These are phyloP conservation scores for Cydia amplana DNA, from an alignment of 1,140 invertebrate species.

Conservation along the genomic window DNA sequence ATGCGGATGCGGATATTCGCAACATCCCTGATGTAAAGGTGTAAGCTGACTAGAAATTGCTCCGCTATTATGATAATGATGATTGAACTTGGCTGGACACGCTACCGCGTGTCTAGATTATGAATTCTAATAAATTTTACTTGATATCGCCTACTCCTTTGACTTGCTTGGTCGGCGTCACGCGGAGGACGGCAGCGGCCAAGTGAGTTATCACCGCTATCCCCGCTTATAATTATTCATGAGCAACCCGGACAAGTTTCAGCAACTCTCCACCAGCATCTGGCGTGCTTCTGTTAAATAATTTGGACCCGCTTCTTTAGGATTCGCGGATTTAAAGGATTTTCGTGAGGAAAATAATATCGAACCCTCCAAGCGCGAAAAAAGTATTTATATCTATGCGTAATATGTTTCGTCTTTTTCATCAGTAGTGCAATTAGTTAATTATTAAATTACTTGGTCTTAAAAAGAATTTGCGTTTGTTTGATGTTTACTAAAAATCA, in stretches of 20 bases:
- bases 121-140: no score
- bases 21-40: no score
- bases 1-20: no score
- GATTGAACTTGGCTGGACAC: neutral
- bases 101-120: no score
- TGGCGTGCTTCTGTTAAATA: slow-evolving; percentile 54
- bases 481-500: no score
- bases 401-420: no score
- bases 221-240: slow-evolving; percentile 70
- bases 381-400: neutral
- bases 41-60: no score
- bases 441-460: no score
- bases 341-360: slow-evolving; percentile 33
- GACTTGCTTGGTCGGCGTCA: slow-evolving; percentile 9
- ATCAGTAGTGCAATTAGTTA: no score
- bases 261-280: slow-evolving; percentile 58
- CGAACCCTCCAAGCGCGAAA: neutral
- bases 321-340: slow-evolving; percentile 34
- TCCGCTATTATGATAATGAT: neutral
- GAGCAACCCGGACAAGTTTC: slow-evolving; percentile 58
- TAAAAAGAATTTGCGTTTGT: no score
- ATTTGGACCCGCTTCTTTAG: slow-evolving; percentile 57
- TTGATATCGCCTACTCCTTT: neutral
- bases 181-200: slow-evolving; percentile 22
- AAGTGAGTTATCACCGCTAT: slow-evolving; percentile 62